Percentiles rank a stretch among this genome's conserved stretches.
Conservation (phyloP, 1,140 invertebrate genomes). For the Centruroides sculpturatus region DNA sequence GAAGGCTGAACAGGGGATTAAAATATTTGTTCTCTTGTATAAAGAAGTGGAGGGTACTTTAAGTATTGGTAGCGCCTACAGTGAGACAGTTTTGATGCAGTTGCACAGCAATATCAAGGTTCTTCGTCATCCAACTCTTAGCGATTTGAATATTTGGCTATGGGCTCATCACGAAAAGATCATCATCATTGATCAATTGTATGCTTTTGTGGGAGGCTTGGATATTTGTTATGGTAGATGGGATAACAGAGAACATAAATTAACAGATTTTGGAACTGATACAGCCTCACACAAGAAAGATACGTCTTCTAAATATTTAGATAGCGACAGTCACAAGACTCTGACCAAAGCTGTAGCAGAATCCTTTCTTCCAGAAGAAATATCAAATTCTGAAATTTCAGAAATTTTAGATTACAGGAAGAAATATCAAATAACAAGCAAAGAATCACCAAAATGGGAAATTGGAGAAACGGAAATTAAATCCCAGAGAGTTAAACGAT, state of each 20-base stretch:
- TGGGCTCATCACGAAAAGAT: slow-evolving; percentile 99
- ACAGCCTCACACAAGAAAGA: too few relatives aligned
- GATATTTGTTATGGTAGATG: slow-evolving; percentile 81
- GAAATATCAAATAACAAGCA: too few relatives aligned
- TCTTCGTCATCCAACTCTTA: neutral
- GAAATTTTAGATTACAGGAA: too few relatives aligned
- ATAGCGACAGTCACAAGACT: too few relatives aligned
- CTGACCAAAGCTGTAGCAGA: too few relatives aligned
- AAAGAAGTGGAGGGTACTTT: slow-evolving; percentile 92
- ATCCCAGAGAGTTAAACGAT: too few relatives aligned
- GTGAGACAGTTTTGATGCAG: slow-evolving; percentile 62
- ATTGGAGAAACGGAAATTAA: too few relatives aligned
- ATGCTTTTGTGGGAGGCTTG: slow-evolving; percentile 88
- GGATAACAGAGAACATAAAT: slow-evolving; percentile 43
- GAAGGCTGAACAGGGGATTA: slow-evolving; percentile 82
- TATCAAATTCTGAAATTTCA: too few relatives aligned
- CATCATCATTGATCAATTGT: slow-evolving; percentile 81
- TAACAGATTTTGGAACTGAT: slow-evolving; percentile 39
- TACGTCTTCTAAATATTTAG: too few relatives aligned
- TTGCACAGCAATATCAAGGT: slow-evolving; percentile 78
- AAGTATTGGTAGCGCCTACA: slow-evolving; percentile 87
- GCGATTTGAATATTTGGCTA: slow-evolving; percentile 55
- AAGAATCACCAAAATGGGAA: too few relatives aligned
- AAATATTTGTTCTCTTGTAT: slow-evolving; percentile 82
- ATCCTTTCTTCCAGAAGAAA: too few relatives aligned